A percentile compares a stretch with the other conserved stretches of the same genome.
phyloP scores from a whole-genome alignment of 2,113 vertebrate genomes.

The Acrocephalus kingi region DNA sequence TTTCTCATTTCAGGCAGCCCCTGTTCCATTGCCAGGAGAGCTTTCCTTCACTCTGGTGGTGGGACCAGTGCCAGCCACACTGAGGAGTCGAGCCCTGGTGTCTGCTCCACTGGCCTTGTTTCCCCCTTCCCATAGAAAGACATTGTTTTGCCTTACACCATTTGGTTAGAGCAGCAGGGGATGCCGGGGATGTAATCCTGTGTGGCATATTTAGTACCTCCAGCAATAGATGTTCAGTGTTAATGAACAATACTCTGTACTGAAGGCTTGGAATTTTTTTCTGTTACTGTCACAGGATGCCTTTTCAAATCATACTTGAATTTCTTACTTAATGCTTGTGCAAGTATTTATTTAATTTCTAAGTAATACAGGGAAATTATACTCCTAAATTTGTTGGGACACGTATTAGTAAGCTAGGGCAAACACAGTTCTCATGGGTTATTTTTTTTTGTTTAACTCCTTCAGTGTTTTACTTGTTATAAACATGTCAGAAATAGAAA shows the following conservation, averaged over 20 bases:
- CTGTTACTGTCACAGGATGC: not conserved
- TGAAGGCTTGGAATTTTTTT: not conserved
- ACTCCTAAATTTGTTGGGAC: not conserved
- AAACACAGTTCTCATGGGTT: not conserved
- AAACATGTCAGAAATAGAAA: not conserved
- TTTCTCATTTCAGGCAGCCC: not conserved
- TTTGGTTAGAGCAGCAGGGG: not conserved
- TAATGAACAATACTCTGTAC: not conserved
- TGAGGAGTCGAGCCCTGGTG: rapidly evolving
- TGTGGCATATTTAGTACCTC: not conserved
- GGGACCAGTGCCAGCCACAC: not conserved
- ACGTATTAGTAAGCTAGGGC: not conserved
- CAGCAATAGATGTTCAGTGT: not conserved
- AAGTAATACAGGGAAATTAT: not conserved
- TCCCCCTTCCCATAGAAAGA: not conserved
- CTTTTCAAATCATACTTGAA: not conserved
- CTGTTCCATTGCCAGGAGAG: not conserved
- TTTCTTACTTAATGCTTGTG: not conserved
- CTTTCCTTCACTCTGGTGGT: not conserved
- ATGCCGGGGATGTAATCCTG: rapidly evolving
- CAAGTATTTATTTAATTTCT: not conserved
- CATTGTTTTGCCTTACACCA: not conserved
- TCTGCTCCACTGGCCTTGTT: not conserved
- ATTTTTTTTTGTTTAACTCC: not conserved
- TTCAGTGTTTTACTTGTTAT: not conserved